Percentiles rank a stretch among this genome's conserved stretches.
Conservation (phyloP, 2,888 invertebrate species). For the Papilio protenor region DNA sequence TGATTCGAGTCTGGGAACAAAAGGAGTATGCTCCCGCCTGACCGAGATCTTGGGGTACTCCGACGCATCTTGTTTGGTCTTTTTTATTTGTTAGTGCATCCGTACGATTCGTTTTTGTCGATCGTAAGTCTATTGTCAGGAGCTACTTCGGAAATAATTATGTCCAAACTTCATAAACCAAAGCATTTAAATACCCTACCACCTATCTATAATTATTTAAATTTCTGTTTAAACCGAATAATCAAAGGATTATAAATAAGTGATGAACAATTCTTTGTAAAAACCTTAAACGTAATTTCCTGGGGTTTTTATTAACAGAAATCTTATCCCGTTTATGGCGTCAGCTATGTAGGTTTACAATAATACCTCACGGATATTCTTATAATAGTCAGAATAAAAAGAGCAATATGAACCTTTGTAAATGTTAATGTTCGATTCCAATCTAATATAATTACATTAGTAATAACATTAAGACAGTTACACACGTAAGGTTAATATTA, state of each 20-base stretch:
- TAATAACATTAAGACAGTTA: slow-evolving; percentile 36
- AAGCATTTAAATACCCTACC: neutral
- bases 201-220: neutral
- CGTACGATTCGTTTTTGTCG: slow-evolving; percentile 80
- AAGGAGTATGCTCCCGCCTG: slow-evolving; percentile 82
- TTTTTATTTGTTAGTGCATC: slow-evolving; percentile 72
- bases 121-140: slow-evolving; percentile 81
- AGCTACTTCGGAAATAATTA: slow-evolving; percentile 76
- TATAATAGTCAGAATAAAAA: slow-evolving; percentile 11
- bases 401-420: neutral
- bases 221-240: neutral
- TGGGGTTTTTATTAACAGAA: neutral
- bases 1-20: slow-evolving; percentile 83
- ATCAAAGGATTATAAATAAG: neutral
- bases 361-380: neutral
- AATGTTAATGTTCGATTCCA: slow-evolving; percentile 16
- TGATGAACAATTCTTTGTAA: neutral
- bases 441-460: slow-evolving; percentile 32
- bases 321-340: neutral
- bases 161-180: slow-evolving; percentile 46
- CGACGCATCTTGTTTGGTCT: slow-evolving; percentile 71
- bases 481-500: slow-evolving; percentile 38
- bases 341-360: slow-evolving; percentile 1
- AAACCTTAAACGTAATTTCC: neutral
- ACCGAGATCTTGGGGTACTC: slow-evolving; percentile 83